Percentiles rank a stretch among this genome's conserved stretches.
These are phyloP conservation scores for Parazoanthus swiftii DNA, from an alignment of 92 coral and sea anemone genomes.

Conservation along the genomic window DNA sequence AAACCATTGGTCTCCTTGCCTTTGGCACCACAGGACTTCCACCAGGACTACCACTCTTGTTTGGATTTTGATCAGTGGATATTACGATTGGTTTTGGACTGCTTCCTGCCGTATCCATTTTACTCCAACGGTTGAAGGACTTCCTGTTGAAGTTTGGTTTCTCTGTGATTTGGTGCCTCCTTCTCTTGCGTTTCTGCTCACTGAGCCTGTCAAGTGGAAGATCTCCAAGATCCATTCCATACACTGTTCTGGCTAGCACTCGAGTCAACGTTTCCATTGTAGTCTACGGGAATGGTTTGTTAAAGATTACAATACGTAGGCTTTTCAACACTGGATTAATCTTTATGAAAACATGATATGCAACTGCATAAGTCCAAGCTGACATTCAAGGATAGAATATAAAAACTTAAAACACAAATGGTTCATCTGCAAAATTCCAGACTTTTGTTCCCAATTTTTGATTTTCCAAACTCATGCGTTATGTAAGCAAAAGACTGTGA, in stretches of 20 bases:
- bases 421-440: too few relatives aligned
- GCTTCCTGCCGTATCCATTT: slow-evolving; percentile 51
- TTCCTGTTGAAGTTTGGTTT: slow-evolving; percentile 55
- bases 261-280: slow-evolving; percentile 88
- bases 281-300: slow-evolving; percentile 48
- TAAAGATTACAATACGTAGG: neutral
- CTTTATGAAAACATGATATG: neutral
- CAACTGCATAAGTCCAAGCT: too few relatives aligned
- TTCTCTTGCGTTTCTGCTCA: slow-evolving; percentile 85
- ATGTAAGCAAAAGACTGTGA: too few relatives aligned
- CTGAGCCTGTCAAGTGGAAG: slow-evolving; percentile 91
- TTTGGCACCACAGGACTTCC: slow-evolving; percentile 62
- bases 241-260: slow-evolving; percentile 90
- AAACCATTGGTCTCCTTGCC: slow-evolving; percentile 56
- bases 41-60: slow-evolving; percentile 52
- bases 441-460: too few relatives aligned
- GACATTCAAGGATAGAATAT: too few relatives aligned
- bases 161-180: slow-evolving; percentile 56
- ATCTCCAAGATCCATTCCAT: slow-evolving; percentile 81
- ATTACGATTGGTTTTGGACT: slow-evolving; percentile 57
- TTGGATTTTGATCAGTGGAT: slow-evolving; percentile 41
- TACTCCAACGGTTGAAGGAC: slow-evolving; percentile 76
- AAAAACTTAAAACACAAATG: too few relatives aligned
- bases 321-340: neutral
- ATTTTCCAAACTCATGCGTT: too few relatives aligned